Percentiles rank a stretch among this genome's conserved stretches.
Evolutionary conservation across 2,113 vertebrate species (phyloP).

Genomic region (Hemichromis elongatus): DNA sequence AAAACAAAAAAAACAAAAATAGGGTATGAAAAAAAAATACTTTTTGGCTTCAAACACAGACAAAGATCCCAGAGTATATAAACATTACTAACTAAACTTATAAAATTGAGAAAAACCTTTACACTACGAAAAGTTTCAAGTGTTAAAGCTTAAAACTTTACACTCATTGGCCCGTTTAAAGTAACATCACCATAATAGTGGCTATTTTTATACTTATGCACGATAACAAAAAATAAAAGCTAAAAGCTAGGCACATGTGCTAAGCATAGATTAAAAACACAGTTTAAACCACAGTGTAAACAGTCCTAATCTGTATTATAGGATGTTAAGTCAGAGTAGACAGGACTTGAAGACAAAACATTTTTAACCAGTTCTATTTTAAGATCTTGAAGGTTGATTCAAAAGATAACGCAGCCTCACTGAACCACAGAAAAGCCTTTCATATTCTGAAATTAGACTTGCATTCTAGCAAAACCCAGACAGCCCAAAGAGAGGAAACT

Average conservation of each 20-base stretch:
- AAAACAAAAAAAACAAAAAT: neutral
- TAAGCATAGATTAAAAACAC: neutral
- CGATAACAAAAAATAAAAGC: neutral
- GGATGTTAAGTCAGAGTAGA: neutral
- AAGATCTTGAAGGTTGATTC: neutral
- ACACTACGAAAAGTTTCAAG: neutral
- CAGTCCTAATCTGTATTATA: neutral
- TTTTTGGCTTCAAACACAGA: neutral
- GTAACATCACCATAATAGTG: neutral
- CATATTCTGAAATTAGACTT: neutral
- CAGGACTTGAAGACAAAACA: neutral
- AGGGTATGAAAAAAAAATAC: neutral
- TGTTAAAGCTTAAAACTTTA: neutral
- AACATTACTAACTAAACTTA: constrained; percentile 4
- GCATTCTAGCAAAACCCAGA: neutral
- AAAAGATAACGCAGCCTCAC: neutral
- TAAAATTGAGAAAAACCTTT: neutral
- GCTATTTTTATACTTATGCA: neutral
- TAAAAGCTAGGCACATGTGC: neutral
- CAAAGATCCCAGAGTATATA: neutral
- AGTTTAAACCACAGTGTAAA: neutral
- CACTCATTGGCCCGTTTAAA: neutral
- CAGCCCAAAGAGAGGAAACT: neutral
- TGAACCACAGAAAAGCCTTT: neutral
- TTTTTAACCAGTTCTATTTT: neutral